Base-by-base conservation (phyloP, 2,797 vertebrate genomes). In the Pteronotus mesoamericanus region DNA sequence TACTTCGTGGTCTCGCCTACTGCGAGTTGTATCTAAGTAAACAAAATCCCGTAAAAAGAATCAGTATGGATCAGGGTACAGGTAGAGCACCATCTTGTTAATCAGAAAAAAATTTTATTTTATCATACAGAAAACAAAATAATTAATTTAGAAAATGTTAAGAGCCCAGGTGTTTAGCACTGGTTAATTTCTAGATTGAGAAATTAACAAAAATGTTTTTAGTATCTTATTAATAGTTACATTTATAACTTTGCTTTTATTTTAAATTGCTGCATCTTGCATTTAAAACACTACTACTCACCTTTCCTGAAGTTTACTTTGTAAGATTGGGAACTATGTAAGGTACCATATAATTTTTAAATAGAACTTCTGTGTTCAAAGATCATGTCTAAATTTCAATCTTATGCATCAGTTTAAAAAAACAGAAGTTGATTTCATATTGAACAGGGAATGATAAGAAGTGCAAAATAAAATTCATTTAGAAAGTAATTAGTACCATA, bases 1-100 rank as follows among this genome's bases (percentile, higher is more conserved):
- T 61, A 99, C 98, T 98, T 99, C 99, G 0, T 99, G 99, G 24
- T 99, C 99, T 59, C 99, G 98, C 14, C 99, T 99, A 92, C 98
- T 99, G 91, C 99, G 98, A 14, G 99, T 99, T 19, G 99, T 99
- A 98, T 99, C 99, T 99, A 98, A 71, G 96, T 75, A 68, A 89
- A 96, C 9, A 98, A 71, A 64, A 93, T 91, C 15, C 98, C 39
- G 74, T 46, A 91, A 39, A 83, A 94, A 87, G 26, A 1, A 85
- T 19, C 11, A 32, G 37, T 26, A 69, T 9, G 14, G 46, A 37
- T 94, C 75, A 96, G 24, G 44, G 32, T 72, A 44, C 82, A 37
- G 12, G 77, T 19, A 14, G 26, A 7, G 10, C 0, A 95, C 82
- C 84, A 11, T 89, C 78, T 32, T 68, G 51, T 32, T 44, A 78